Evolutionary conservation across 2,113 vertebrate species (phyloP).

Genomic region (Osmerus eperlanus): DNA sequence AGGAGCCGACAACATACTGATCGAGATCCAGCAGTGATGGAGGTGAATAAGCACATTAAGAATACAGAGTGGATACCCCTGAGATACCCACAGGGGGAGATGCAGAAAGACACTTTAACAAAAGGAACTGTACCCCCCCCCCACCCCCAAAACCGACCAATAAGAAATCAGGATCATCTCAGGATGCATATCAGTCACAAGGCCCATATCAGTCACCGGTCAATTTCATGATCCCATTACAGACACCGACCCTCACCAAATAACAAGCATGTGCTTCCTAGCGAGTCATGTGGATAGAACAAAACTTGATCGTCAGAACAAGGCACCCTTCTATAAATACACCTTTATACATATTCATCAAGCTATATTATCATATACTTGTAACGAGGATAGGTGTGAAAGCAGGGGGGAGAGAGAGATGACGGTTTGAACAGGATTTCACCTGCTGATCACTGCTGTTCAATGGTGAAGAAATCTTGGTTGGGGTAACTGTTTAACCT

Average conservation of each 20-base stretch:
- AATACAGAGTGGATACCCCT: slow-evolving; percentile 1
- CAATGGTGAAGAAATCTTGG: slow-evolving; percentile 17
- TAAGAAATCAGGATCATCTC: slow-evolving; percentile 27
- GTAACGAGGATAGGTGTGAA: slow-evolving; percentile 37
- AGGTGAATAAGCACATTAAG: slow-evolving; percentile 40
- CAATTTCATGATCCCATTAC: slow-evolving; percentile 1
- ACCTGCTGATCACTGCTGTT: slow-evolving; percentile 16
- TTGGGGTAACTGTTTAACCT: slow-evolving; percentile 19
- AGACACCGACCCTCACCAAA: not conserved
- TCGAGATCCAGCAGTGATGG: slow-evolving; percentile 18
- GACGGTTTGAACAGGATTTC: slow-evolving; percentile 7
- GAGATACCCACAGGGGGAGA: not conserved
- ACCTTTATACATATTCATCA: slow-evolving; percentile 55
- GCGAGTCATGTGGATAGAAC: slow-evolving; percentile 45
- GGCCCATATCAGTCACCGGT: not conserved
- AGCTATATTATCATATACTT: slow-evolving; percentile 35
- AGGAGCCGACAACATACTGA: slow-evolving; percentile 16
- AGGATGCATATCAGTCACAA: slow-evolving; percentile 4
- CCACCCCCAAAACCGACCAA: slow-evolving; percentile 18
- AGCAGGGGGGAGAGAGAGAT: slow-evolving; percentile 4
- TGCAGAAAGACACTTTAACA: not conserved
- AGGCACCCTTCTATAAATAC: slow-evolving; percentile 69
- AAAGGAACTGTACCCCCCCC: not conserved
- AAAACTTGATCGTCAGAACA: slow-evolving; percentile 49
- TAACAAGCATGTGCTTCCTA: slow-evolving; percentile 29